These are phyloP conservation scores for Stratiomys singularior DNA, from an alignment of 2,888 invertebrate genomes.

Conservation along the genomic window DNA sequence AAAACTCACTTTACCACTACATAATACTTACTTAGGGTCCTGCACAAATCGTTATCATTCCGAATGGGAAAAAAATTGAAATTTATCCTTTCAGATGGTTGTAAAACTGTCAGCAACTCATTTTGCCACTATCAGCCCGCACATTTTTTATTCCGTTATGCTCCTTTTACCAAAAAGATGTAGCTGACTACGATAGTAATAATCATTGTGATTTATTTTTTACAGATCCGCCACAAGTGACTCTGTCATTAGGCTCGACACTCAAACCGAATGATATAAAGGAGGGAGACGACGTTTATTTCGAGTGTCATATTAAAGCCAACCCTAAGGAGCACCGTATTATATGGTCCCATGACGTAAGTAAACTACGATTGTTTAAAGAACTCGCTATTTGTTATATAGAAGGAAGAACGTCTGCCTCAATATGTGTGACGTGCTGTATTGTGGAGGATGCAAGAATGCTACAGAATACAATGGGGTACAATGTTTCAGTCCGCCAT, in stretches of 20 bases:
- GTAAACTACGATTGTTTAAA: conserved; percentile 60
- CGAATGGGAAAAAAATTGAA: conserved; percentile 24
- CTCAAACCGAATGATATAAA: conserved; percentile 81
- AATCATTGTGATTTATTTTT: conserved; percentile 44
- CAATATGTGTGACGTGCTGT: no score
- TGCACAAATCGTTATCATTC: conserved; percentile 18
- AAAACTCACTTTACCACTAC: not conserved
- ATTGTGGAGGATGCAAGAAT: no score
- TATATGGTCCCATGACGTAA: conserved; percentile 81
- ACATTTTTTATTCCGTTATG: conserved; percentile 19
- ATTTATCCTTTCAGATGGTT: conserved; percentile 31
- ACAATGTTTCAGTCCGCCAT: no score
- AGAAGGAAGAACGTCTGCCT: no score
- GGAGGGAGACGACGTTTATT: conserved; percentile 83
- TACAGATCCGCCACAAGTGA: conserved; percentile 79
- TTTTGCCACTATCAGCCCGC: conserved; percentile 35
- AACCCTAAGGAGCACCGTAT: conserved; percentile 81
- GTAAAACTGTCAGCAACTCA: conserved; percentile 33
- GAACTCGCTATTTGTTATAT: not conserved
- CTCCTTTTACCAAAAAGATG: conserved; percentile 5
- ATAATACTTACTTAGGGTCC: not conserved
- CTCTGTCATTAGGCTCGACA: conserved; percentile 77
- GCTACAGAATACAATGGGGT: no score
- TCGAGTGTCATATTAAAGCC: conserved; percentile 81
- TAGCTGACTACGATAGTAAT: conserved; percentile 27